These are phyloP conservation scores for Sminthurinus aureus DNA, from an alignment of 2,888 invertebrate species.

Conservation along the genomic window DNA sequence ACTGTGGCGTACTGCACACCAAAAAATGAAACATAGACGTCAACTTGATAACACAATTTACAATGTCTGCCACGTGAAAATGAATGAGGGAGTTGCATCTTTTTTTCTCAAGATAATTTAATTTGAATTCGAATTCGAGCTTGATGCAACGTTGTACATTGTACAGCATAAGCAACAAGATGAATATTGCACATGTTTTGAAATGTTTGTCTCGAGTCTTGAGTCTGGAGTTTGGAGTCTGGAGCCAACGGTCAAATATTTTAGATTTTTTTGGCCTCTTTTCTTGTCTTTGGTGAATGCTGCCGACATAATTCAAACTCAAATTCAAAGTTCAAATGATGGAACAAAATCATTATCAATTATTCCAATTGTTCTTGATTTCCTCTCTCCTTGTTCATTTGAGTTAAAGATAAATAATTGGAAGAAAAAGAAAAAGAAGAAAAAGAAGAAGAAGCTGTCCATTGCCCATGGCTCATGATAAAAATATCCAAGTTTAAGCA, in stretches of 20 bases:
- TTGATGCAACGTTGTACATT: too few species aligned
- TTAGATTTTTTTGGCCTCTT: neutral
- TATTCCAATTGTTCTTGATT: neutral
- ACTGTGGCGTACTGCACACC: neutral
- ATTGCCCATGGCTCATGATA: too few species aligned
- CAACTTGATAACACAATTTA: neutral
- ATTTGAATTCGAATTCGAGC: neutral
- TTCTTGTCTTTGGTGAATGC: neutral
- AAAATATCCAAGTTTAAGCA: too few species aligned
- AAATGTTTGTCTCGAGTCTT: too few species aligned
- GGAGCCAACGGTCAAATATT: neutral
- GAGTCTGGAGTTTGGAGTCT: neutral
- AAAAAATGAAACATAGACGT: neutral
- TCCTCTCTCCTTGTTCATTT: neutral
- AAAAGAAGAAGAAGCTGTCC: too few species aligned
- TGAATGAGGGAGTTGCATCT: neutral
- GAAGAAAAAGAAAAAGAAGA: neutral
- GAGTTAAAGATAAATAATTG: neutral
- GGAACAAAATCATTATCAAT: neutral
- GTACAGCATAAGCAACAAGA: neutral
- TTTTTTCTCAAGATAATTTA: neutral
- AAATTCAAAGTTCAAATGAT: too few species aligned
- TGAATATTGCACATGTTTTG: neutral
- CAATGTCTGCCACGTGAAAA: neutral
- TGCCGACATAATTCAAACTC: too few species aligned